Evolutionary conservation across 2,797 vertebrate genomes (phyloP), one percentile per base, ranked within the genome.

Genomic region (Gephyroberyx darwinii): DNA sequence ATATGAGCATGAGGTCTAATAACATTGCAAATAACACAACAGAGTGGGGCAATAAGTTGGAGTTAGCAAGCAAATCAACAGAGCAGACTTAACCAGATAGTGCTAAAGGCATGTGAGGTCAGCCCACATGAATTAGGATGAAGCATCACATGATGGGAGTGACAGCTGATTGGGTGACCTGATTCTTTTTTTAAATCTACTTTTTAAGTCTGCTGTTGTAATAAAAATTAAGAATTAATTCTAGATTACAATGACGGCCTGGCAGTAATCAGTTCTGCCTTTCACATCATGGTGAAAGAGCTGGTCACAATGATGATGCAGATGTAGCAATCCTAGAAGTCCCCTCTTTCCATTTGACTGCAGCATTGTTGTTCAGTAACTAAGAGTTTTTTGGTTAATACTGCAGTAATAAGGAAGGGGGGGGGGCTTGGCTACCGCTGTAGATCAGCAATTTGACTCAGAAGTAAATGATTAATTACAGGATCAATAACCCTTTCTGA

Each of bases 41-140:
- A 22, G 35, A 69, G 53, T 56, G 30, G 37, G 6, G 63, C 45
- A 78, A 35, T 53, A 63, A 81, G 39, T 67, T 70, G 64, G 63
- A 82, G 68, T 50, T 67, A 47, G n/a, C 48, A 60, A 63, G 48
- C 61, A 69, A 59, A 74, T 43, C 47, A 67, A 75, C 54, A 69
- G 41, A 63, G 67, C 82, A 75, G 60, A 65, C 69, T 78, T 75
- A 63, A 81, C 74, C 55, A 78, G 65, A 86, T 52, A 68, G 65
- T 47, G 73, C 74, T 81, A 65, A 58, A 84, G 75, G 69, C 85
- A 82, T 82, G 80, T 72, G 82, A 82, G 71, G 55, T 74, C 63
- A 72, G 77, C 75, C 57, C 37, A 43, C 62, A 3, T 45, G 69
- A 88, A 90, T 81, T 80, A 79, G 83, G 89, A 89, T 88, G 80